Base-by-base conservation (phyloP, 2,113 vertebrate species). In the Microtus pennsylvanicus region DNA sequence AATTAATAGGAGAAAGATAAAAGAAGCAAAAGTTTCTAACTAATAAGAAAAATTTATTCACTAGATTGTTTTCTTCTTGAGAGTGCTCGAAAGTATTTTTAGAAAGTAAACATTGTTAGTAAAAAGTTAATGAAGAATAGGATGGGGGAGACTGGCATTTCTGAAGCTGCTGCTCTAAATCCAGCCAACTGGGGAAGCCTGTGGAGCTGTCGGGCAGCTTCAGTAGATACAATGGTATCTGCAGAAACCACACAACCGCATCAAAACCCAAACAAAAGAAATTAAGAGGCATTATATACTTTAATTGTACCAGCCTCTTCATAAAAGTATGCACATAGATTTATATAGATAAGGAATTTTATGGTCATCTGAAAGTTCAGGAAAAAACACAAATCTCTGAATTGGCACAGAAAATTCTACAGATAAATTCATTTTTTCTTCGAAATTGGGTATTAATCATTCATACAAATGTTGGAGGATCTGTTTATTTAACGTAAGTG, bases 341-440 rank as follows among this genome's bases (percentile, higher is more conserved):
- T 75, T 93, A 81, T 72, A 96, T 85, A 94, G 10, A 94, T 24
- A 91, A 21, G 2, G 21, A 89, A 93, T 70, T 70, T 28, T 76
- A 81, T 77, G 12, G 38, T 7, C 74, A 89, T 76, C n/a, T 82
- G n/a, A 87, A 93, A 33, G 58, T 50, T 1, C 33, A 95, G 69
- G 74, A 55, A 75, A 89, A 74, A 50, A 35, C 16, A 6, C 5
- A 86, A 95, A 75, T 35, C 72, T 89, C 70, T 93, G 58, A 45
- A 30, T 26, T 85, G 33, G 52, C 88, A 9, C 11, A 67, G 55
- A 21, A n/a, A 86, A 88, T 77, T 91, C 7, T 83, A 75, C 38
- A 50, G 22, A 38, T 87, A 95, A 82, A 92, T n/a, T 93, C 10
- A 45, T 69, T 52, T 93, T 95, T 95, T 85, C 87, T 95, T 94